phyloP scores from a whole-genome alignment of 2,888 invertebrate genomes.

The Noctuana brunneofusca region DNA sequence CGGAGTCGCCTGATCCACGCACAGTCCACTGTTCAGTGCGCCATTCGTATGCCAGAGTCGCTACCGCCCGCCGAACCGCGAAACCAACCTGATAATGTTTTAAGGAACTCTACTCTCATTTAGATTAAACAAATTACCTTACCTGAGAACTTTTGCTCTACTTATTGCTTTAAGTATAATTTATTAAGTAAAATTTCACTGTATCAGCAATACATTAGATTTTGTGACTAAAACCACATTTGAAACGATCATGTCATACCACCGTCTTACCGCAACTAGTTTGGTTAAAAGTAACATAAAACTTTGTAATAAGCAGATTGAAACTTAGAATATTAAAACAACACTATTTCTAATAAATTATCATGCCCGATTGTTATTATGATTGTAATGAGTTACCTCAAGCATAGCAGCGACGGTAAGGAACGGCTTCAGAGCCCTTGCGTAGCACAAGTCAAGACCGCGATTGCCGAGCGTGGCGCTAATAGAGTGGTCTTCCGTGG shows the following conservation, averaged over 20 bases:
- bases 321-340: too few species aligned
- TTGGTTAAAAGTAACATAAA: too few species aligned
- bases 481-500: conserved; percentile 58
- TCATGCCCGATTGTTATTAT: too few species aligned
- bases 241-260: too few species aligned
- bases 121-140: background rate
- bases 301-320: too few species aligned
- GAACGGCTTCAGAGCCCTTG: conserved; percentile 63
- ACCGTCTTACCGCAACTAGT: too few species aligned
- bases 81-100: conserved; percentile 60
- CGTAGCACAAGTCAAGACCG: conserved; percentile 73
- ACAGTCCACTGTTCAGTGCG: conserved; percentile 68
- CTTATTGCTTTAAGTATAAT: too few species aligned
- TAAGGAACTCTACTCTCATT: background rate
- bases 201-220: too few species aligned
- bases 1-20: conserved; percentile 71
- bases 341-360: too few species aligned
- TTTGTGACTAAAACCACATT: too few species aligned
- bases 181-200: too few species aligned
- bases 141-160: too few species aligned
- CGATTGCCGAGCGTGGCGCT: conserved; percentile 76
- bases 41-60: conserved; percentile 74
- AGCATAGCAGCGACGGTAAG: conserved; percentile 75
- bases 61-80: conserved; percentile 65
- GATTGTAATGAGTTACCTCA: conserved; percentile 52